A percentile compares a stretch with the other conserved stretches of the same genome.
Evolutionary conservation across 2,888 invertebrate species (phyloP).

Genomic region (Drosophila lutescens): DNA sequence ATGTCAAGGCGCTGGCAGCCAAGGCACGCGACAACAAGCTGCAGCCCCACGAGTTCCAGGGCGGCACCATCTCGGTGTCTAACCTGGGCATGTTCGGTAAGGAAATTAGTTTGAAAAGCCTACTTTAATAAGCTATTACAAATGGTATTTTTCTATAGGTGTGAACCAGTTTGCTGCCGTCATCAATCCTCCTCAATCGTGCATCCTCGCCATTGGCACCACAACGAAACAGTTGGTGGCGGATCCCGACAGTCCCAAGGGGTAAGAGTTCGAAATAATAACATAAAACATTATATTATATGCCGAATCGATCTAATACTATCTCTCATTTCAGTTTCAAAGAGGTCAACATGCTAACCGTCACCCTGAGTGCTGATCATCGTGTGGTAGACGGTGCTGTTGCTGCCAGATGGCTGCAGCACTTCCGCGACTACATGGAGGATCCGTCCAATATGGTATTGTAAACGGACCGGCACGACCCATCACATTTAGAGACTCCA

Average conservation of each 20-base stretch:
- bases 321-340: constrained; percentile 86
- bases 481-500: constrained; percentile 36
- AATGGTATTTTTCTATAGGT: constrained; percentile 84
- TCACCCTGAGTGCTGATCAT: constrained; percentile 98
- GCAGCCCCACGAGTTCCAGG: constrained; percentile 97
- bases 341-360: constrained; percentile 91
- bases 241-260: constrained; percentile 89
- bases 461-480: constrained; percentile 85
- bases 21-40: constrained; percentile 95
- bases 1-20: constrained; percentile 91
- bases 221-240: constrained; percentile 90
- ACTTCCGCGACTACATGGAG: constrained; percentile 94
- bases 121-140: not conserved
- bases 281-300: too few species aligned
- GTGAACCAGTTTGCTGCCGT: constrained; percentile 96
- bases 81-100: constrained; percentile 97
- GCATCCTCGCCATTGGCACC: constrained; percentile 96
- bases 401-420: constrained; percentile 97
- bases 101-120: constrained; percentile 45
- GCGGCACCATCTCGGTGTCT: constrained; percentile 97
- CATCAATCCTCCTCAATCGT: constrained; percentile 97
- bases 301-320: not conserved
- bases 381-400: constrained; percentile 99
- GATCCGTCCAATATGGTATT: constrained; percentile 97
- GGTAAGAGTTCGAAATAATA: constrained; percentile 85